Base-by-base conservation (phyloP, 2,888 invertebrate genomes). In the Trachelus iudaicus region DNA sequence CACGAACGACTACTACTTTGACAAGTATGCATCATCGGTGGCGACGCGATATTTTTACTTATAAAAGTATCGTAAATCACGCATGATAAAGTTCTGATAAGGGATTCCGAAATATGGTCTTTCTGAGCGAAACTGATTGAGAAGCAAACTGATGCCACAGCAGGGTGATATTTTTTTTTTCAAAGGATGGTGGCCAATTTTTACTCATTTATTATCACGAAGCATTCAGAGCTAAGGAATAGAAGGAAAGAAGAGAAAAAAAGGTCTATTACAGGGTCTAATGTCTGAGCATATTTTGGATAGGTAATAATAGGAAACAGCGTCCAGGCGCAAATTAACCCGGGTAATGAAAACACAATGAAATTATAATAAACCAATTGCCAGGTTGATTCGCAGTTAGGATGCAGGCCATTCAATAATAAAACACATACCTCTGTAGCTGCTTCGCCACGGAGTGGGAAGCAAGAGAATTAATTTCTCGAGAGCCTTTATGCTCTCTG, bases 341-440 rank as follows among this genome's bases (percentile, higher is more conserved):
- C 80, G 87, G 86, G 85, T 89, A 90, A 90, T 90, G 90, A 90
- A 90, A 90, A 89, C 89, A 87, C 89, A 90, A 90, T 90, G 90
- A 90, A 90, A 90, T 90, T 90, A 90, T 90, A 89, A 90, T 91
- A 90, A 90, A 89, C 90, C 89, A 90, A 90, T 90, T 90, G 89
- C 87, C 87, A 86, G 86, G 87, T 88, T 89, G 90, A 90, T 90
- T 90, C 88, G 89, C 86, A 89, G 89, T 81, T 86, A 78, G 87
- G 86, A 89, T 88, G 89, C 86, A 89, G 86, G 85, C 87, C 87
- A 89, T 90, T 91, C 90, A 90, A 91, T 90, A 90, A 90, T 91
- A 90, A 90, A 91, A 90, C 89, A 88, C 87, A 87, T 85, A 87
- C 83, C 84, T 75, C 35, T 34, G 37, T 56, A 73, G 77, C 76